phyloP scores from a whole-genome alignment of 2,797 vertebrate genomes.

The Xiphophorus birchmanni region DNA sequence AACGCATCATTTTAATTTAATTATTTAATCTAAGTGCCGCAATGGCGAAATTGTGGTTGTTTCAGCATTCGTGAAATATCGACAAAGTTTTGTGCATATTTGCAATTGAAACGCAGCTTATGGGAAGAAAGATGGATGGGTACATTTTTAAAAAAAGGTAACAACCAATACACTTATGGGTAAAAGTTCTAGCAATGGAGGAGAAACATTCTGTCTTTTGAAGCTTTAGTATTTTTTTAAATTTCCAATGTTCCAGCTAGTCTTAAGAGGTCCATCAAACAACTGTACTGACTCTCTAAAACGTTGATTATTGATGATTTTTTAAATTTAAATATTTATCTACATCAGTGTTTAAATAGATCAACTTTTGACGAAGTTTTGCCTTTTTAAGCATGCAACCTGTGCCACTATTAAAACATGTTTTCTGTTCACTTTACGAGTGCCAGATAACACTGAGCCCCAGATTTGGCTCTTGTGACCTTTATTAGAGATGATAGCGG shows the following conservation, averaged over 20 bases:
- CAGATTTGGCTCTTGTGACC: conserved; percentile 71
- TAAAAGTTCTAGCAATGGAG: background rate
- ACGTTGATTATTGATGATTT: too few species aligned
- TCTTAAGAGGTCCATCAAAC: background rate
- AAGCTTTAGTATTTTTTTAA: background rate
- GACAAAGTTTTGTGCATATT: too few species aligned
- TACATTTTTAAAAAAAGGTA: background rate
- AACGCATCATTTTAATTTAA: too few species aligned
- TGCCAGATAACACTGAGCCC: conserved; percentile 71
- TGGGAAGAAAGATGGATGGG: background rate
- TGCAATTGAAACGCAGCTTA: too few species aligned
- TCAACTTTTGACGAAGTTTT: background rate
- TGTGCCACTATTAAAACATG: conserved; percentile 37
- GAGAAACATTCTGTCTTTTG: background rate
- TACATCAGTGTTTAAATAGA: too few species aligned
- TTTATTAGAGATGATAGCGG: conserved; percentile 72
- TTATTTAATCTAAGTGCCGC: too few species aligned
- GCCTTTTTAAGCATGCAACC: conserved; percentile 2
- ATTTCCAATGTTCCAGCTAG: background rate
- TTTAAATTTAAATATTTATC: background rate
- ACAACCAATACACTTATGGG: background rate
- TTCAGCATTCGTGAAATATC: too few species aligned
- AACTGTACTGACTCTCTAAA: background rate
- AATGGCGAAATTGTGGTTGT: too few species aligned
- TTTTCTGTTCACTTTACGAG: conserved; percentile 64